These are phyloP conservation scores for Merodon equestris DNA, from an alignment of 2,888 invertebrate species.

Conservation along the genomic window DNA sequence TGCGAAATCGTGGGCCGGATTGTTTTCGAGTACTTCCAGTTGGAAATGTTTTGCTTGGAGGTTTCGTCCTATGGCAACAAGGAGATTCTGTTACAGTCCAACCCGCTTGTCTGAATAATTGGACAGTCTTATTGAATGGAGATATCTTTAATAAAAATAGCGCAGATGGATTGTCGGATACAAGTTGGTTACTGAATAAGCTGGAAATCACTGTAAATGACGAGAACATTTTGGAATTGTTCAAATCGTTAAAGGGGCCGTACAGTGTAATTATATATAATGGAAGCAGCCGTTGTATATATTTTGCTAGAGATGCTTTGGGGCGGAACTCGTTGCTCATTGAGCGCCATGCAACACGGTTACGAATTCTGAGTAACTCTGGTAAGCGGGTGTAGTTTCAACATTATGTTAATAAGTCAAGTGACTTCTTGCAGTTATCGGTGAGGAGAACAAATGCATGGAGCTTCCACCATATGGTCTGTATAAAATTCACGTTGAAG, in stretches of 20 bases:
- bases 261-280: slow-evolving; percentile 90
- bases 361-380: slow-evolving; percentile 80
- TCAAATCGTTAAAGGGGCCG: slow-evolving; percentile 87
- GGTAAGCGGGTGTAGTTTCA: slow-evolving; percentile 72
- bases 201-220: slow-evolving; percentile 73
- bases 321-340: slow-evolving; percentile 92
- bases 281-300: slow-evolving; percentile 81
- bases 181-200: slow-evolving; percentile 79
- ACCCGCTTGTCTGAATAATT: slow-evolving; percentile 83
- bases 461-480: slow-evolving; percentile 84
- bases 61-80: slow-evolving; percentile 91
- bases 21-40: slow-evolving; percentile 1
- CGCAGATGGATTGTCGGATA: slow-evolving; percentile 79
- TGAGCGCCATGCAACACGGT: slow-evolving; percentile 74
- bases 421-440: slow-evolving; percentile 38
- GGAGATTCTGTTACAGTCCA: slow-evolving; percentile 84
- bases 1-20: slow-evolving; percentile 50
- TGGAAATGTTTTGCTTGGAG: slow-evolving; percentile 73
- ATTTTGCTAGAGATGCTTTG: slow-evolving; percentile 91
- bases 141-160: slow-evolving; percentile 86
- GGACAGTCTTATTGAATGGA: slow-evolving; percentile 91
- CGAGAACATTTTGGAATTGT: slow-evolving; percentile 74
- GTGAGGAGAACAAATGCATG: slow-evolving; percentile 75
- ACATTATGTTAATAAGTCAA: slow-evolving; percentile 1
- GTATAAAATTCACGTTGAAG: slow-evolving; percentile 76